Base-by-base conservation (phyloP, 30 jellyfish, hydroid and myxozoan species). In the Haliclystus octoradiatus region DNA sequence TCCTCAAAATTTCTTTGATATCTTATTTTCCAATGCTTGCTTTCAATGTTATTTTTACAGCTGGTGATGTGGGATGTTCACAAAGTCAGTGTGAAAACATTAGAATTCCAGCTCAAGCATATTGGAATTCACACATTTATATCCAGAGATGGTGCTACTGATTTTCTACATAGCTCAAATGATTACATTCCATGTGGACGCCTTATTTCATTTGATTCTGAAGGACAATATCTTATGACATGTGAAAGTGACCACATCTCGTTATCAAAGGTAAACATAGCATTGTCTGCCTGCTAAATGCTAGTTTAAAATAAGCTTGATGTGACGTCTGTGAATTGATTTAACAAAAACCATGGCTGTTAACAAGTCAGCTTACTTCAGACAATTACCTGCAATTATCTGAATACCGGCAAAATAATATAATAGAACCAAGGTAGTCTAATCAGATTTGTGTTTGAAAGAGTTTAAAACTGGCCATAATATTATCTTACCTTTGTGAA, bases 21-120 rank as follows among this genome's bases (percentile, higher is more conserved):
- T n/a, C n/a, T n/a, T n/a, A n/a, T n/a, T n/a, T n/a, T n/a, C n/a
- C n/a, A n/a, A n/a, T n/a, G n/a, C n/a, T n/a, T n/a, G n/a, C n/a
- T n/a, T n/a, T n/a, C n/a, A 29, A 25, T 15, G 19, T 4, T 65
- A 31, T 28, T 12, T 3, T 80, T 49, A 30, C 28, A 89, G 98
- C 65, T 89, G 15, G 75, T 92, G 29, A 26, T 89, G 24, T 89
- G 98, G 98, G 95, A 89, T 50, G 92, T 80, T 1, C 85, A 81
- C 53, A 89, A 73, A 72, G 98, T 80, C 26, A 89, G 98, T 40
- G 68, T 76, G 77, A 89, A 89, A 64, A 69, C 69, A 12, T 85
- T 87, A 23, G 95, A 89, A 50, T 81, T 68, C 50, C 67, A 75
- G 28, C 71, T 89, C 22, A 85, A 77, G 62, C 52, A 65, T 23